phyloP scores from a whole-genome alignment of 2,797 vertebrate species.

The Mus minutoides region DNA sequence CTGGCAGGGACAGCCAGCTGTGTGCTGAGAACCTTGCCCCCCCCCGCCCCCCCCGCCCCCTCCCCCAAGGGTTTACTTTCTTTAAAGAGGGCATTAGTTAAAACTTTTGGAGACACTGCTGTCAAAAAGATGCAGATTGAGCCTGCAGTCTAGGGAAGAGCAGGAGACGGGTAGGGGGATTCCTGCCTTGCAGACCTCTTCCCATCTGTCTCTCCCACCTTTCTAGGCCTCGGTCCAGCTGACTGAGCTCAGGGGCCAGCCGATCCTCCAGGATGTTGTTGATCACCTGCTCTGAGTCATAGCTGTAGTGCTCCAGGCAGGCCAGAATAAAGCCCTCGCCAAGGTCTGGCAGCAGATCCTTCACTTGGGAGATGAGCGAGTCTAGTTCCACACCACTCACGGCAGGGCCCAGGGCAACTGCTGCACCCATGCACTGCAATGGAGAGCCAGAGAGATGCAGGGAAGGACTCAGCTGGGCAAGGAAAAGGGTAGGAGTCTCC shows the following conservation, averaged over 20 bases:
- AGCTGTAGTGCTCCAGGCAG: slow-evolving; percentile 93
- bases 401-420: slow-evolving; percentile 54
- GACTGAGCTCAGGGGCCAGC: slow-evolving; percentile 88
- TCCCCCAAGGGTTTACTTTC: background rate
- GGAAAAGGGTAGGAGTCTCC: background rate
- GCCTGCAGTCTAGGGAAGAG: no score
- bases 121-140: background rate
- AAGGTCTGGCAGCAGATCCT: slow-evolving; percentile 94
- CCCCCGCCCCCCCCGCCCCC: no score
- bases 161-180: background rate
- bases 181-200: background rate
- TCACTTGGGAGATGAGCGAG: slow-evolving; percentile 94
- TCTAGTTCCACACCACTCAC: slow-evolving; percentile 93
- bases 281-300: slow-evolving; percentile 93
- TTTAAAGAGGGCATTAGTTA: background rate
- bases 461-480: background rate
- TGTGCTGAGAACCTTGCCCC: background rate
- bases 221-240: slow-evolving; percentile 91
- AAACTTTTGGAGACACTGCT: background rate
- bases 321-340: slow-evolving; percentile 96
- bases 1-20: background rate
- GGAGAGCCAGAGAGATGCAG: background rate
- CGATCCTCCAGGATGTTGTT: slow-evolving; percentile 96
- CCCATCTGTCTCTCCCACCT: slow-evolving; percentile 86
- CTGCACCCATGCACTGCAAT: slow-evolving; percentile 84